phyloP scores from a whole-genome alignment of 1,140 invertebrate species.

The Aricia agestis region DNA sequence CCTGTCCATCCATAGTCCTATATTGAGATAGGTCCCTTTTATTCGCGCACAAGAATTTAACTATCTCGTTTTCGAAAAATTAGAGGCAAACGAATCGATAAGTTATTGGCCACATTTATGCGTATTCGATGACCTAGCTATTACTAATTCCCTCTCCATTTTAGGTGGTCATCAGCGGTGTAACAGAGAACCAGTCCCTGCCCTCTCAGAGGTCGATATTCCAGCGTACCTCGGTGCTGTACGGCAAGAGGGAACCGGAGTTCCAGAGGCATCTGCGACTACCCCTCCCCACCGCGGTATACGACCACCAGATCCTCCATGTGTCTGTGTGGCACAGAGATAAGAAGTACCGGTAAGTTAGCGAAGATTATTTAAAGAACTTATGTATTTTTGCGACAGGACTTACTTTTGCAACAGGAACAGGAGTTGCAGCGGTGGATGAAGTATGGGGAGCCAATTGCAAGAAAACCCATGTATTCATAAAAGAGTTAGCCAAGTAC shows the following conservation, averaged over 20 bases:
- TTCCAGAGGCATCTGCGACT: constrained; percentile 65
- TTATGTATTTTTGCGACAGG: background rate
- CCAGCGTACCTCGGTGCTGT: constrained; percentile 65
- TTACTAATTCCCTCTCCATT: background rate
- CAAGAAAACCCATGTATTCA: too few relatives aligned
- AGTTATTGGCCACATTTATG: too few relatives aligned
- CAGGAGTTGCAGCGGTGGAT: too few relatives aligned
- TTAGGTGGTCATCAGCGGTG: constrained; percentile 63
- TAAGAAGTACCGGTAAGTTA: constrained; percentile 64
- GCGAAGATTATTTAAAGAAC: background rate
- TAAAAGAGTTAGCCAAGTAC: too few relatives aligned
- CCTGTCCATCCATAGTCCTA: too few relatives aligned
- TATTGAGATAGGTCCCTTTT: too few relatives aligned
- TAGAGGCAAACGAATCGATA: too few relatives aligned
- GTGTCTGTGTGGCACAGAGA: constrained; percentile 69
- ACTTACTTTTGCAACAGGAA: background rate
- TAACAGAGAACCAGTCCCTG: constrained; percentile 49
- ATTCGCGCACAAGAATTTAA: too few relatives aligned
- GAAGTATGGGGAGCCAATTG: too few relatives aligned
- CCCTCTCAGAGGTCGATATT: constrained; percentile 66
- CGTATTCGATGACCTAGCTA: too few relatives aligned
- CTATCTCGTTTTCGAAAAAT: too few relatives aligned
- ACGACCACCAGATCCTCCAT: constrained; percentile 62
- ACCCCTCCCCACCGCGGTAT: constrained; percentile 52
- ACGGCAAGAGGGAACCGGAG: constrained; percentile 64